These are phyloP conservation scores for Ictidomys tridecemlineatus DNA, from an alignment of 2,113 vertebrate genomes.

Conservation along the genomic window DNA sequence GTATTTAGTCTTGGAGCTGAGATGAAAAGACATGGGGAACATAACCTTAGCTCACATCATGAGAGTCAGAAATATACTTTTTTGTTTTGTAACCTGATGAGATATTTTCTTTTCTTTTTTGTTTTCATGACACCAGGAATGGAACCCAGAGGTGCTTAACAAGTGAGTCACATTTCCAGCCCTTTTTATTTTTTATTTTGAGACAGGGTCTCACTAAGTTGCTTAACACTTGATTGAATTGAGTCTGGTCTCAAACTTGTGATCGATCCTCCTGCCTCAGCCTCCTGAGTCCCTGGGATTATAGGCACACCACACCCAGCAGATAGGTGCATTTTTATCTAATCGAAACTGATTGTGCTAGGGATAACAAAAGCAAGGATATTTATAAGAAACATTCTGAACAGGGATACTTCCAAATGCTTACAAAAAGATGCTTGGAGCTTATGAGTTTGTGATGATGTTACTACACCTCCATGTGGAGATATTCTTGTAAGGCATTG, in stretches of 20 bases:
- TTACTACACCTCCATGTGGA: slow-evolving; percentile 72
- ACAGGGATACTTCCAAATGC: background rate
- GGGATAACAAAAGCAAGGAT: background rate
- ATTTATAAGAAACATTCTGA: background rate
- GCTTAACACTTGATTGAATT: no score
- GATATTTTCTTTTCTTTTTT: background rate
- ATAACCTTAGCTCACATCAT: background rate
- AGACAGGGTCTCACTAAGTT: no score
- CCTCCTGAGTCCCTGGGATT: no score
- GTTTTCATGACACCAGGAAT: no score
- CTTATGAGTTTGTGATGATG: slow-evolving; percentile 46
- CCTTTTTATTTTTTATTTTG: no score
- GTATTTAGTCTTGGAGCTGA: background rate
- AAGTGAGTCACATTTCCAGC: no score
- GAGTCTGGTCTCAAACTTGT: no score
- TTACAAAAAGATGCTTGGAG: background rate
- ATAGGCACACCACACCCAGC: no score
- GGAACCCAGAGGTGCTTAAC: no score
- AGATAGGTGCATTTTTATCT: background rate
- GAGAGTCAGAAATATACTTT: background rate
- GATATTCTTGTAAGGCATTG: slow-evolving; percentile 22
- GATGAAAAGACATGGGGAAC: background rate
- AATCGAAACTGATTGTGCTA: background rate
- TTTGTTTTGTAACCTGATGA: background rate
- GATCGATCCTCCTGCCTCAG: no score